These are phyloP conservation scores for Emesis furor DNA, from an alignment of 2,888 invertebrate genomes.

Conservation along the genomic window DNA sequence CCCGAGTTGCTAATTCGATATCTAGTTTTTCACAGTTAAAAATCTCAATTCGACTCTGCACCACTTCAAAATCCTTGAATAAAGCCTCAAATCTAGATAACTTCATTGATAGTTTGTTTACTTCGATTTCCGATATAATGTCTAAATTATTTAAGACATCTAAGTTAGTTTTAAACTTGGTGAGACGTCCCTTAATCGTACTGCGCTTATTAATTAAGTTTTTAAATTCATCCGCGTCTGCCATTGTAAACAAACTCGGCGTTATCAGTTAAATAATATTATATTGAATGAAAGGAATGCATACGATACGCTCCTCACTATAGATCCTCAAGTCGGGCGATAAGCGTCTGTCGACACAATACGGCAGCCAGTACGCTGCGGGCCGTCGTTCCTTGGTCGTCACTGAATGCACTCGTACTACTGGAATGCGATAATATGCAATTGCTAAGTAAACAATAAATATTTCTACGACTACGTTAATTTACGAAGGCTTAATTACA, in stretches of 20 bases:
- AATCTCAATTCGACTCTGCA: conserved; percentile 10
- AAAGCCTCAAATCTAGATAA: conserved; percentile 1
- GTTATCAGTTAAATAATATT: neutral
- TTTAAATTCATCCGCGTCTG: conserved; percentile 3
- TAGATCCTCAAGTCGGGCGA: neutral
- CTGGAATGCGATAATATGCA: neutral
- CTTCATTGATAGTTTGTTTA: conserved; percentile 1
- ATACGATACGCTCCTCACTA: conserved; percentile 10
- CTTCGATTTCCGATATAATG: neutral
- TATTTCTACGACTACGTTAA: neutral
- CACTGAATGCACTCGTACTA: too few relatives aligned
- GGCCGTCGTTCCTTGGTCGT: neutral
- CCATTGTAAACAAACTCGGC: neutral
- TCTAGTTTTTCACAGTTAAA: neutral
- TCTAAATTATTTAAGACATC: neutral
- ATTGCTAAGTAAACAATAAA: neutral
- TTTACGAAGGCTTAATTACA: neutral
- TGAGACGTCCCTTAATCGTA: conserved; percentile 1
- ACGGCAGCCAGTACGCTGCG: neutral
- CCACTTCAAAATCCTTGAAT: neutral
- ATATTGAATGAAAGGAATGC: neutral
- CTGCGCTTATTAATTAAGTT: neutral
- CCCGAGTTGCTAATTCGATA: neutral
- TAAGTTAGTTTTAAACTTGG: neutral
- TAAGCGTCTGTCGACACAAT: neutral